Conservation (phyloP, 2,888 invertebrate genomes). For the Aphidoletes aphidimyza region DNA sequence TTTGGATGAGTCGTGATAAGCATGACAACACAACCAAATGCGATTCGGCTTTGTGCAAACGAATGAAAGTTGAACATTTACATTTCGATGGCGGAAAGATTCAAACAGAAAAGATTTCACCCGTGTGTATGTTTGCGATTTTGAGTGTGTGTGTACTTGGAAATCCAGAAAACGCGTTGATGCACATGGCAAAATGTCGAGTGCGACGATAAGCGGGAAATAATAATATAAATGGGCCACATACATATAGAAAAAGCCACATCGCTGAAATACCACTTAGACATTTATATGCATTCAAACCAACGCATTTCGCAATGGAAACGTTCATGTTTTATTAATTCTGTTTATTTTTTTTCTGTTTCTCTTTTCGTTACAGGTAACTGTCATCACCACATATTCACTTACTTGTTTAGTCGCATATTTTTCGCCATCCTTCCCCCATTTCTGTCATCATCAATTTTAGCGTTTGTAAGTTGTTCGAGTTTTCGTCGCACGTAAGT, state of each 20-base stretch:
- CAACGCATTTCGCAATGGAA: background rate
- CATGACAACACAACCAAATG: too few relatives aligned
- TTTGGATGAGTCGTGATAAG: background rate
- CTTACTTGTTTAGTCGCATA: slow-evolving; percentile 19
- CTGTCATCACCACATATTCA: slow-evolving; percentile 19
- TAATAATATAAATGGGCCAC: background rate
- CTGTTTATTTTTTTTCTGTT: background rate
- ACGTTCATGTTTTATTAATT: slow-evolving; percentile 31
- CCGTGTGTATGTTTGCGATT: too few relatives aligned
- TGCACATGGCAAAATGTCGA: background rate
- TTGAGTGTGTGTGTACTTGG: too few relatives aligned
- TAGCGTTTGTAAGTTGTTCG: background rate
- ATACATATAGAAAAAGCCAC: background rate
- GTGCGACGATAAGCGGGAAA: background rate
- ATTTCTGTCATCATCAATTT: slow-evolving; percentile 19
- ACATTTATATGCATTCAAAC: background rate
- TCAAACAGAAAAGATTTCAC: too few relatives aligned
- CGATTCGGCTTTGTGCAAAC: too few relatives aligned
- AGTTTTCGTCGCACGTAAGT: background rate
- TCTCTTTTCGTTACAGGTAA: slow-evolving; percentile 1
- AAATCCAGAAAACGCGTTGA: background rate
- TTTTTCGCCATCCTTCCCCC: background rate
- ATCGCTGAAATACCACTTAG: background rate
- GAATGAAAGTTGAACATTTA: too few relatives aligned
- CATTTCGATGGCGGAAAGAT: too few relatives aligned